Base-by-base conservation (phyloP, 2,113 vertebrate species). In the Amblyornis subalaris region DNA sequence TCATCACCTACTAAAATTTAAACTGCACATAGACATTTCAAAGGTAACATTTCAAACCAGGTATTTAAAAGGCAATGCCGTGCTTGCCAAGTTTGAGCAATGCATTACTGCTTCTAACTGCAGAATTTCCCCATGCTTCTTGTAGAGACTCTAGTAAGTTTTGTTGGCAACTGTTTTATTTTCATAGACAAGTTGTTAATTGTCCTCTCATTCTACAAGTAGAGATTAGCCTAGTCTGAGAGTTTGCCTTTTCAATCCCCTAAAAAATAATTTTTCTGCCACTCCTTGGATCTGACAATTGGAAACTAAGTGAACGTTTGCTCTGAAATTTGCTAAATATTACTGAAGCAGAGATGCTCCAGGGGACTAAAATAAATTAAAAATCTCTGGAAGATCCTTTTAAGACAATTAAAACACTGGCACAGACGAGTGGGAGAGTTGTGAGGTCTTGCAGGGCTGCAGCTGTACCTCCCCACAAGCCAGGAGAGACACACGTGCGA, bases 141-240 rank as follows among this genome's bases (percentile, higher is more conserved):
- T 58, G 10, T 24, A 36, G 6, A 58, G 21, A 16, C 9, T 84
- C 77, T 40, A 62, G 47, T 60, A 86, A 84, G 10, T 58, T 84
- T 89, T 90, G 57, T 66, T 84, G 69, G 76, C 51, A 92, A 50
- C 25, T 14, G 9, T 53, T 93, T 55, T 70, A n/a, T 80, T 90
- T 95, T 53, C 74, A 85, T 7, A 90, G 86, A 82, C 61, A 94
- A 90, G 79, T 51, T 81, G n/a, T 53, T 92, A 94, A 86, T 54
- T 93, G 80, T 77, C 77, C 42, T 78, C 31, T 90, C 60, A 75
- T 83, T 36, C 48, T 67, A 55, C 47, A 78, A 81, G 44, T 31
- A 78, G 65, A 77, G 61, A 91, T 91, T 81, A 80, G 60, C 15
- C 77, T 75, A 62, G 33, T 60, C 33, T 47, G 20, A 79, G 40